A percentile compares a stretch with the other conserved stretches of the same genome.
These are phyloP conservation scores for Dryocosmus kuriphilus DNA, from an alignment of 2,888 invertebrate species.

Conservation along the genomic window DNA sequence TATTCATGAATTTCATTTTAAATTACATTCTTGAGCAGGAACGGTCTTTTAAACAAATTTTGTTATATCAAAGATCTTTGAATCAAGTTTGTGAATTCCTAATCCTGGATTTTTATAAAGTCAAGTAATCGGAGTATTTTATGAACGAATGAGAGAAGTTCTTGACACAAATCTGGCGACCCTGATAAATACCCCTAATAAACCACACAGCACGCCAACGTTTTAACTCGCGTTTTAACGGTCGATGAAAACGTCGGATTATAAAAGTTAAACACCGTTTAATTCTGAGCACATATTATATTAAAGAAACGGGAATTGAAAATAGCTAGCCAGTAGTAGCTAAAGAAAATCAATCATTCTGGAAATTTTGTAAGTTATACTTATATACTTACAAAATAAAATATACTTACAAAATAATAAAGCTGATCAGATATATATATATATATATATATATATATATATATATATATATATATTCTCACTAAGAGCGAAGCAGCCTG, in stretches of 20 bases:
- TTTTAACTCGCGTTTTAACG: constrained; percentile 49
- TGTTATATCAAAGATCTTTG: background rate
- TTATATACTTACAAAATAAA: too few species aligned
- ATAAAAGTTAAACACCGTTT: constrained; percentile 3
- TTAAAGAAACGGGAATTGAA: background rate
- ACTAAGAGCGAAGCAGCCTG: background rate
- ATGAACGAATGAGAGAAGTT: constrained; percentile 58
- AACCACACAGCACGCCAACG: constrained; percentile 69
- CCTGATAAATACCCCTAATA: constrained; percentile 72
- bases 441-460: too few species aligned
- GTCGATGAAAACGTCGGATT: constrained; percentile 60
- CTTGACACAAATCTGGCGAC: constrained; percentile 72
- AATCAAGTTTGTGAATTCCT: background rate
- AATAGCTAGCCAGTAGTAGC: background rate
- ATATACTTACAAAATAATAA: too few species aligned
- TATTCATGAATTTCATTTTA: too few species aligned
- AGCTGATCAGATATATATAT: too few species aligned
- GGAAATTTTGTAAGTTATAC: too few species aligned
- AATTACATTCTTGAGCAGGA: background rate
- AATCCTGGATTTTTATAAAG: background rate
- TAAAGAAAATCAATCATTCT: background rate
- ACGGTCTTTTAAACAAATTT: background rate
- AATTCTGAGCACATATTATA: constrained; percentile 10
- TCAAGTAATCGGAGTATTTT: constrained; percentile 24
- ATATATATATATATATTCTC: background rate